These are phyloP conservation scores for Magallana nippona DNA, from an alignment of 2,888 invertebrate genomes.

Conservation along the genomic window DNA sequence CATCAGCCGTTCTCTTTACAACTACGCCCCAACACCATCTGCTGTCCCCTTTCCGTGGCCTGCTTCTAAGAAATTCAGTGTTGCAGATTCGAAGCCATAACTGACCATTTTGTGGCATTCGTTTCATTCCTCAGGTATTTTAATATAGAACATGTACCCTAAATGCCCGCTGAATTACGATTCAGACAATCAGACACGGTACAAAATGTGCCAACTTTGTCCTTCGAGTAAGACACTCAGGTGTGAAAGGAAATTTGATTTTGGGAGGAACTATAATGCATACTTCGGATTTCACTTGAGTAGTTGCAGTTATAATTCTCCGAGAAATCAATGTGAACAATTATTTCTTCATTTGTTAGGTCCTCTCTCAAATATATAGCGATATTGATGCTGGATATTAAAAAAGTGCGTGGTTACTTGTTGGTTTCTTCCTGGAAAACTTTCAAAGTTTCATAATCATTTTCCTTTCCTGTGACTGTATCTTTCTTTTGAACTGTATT, in stretches of 20 bases:
- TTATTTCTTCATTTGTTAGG: constrained; percentile 36
- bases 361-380: constrained; percentile 26
- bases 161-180: too few species aligned
- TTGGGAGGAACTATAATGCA: constrained; percentile 43
- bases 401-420: too few species aligned
- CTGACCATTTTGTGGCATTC: constrained; percentile 43
- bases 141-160: too few species aligned
- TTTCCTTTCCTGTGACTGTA: constrained; percentile 37
- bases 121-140: too few species aligned
- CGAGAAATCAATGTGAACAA: constrained; percentile 44
- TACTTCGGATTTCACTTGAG: constrained; percentile 37
- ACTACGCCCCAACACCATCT: constrained; percentile 73
- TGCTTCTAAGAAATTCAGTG: constrained; percentile 76
- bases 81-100: constrained; percentile 61
- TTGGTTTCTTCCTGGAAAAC: constrained; percentile 36
- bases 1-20: constrained; percentile 71
- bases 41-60: constrained; percentile 75
- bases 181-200: constrained; percentile 70
- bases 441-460: constrained; percentile 24
- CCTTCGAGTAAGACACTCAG: constrained; percentile 2
- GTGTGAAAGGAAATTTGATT: constrained; percentile 43
- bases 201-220: constrained; percentile 56
- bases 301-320: constrained; percentile 48
- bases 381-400: constrained; percentile 45
- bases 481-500: constrained; percentile 22